phyloP scores from a whole-genome alignment of 1,140 invertebrate genomes.

The Heliconius himera region DNA sequence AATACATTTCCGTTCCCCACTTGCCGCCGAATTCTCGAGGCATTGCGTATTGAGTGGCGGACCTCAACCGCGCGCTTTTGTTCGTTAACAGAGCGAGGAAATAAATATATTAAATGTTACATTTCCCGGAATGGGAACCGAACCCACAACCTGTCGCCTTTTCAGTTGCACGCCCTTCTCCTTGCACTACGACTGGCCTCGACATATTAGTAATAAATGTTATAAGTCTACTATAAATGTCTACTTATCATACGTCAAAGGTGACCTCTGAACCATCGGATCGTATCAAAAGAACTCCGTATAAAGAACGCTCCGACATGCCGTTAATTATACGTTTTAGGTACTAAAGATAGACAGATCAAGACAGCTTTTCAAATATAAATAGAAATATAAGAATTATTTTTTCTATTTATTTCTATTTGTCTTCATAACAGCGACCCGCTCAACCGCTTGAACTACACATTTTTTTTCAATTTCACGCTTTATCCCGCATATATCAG shows the following conservation, averaged over 20 bases:
- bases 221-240: not conserved
- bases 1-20: too few relatives aligned
- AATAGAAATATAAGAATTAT: not conserved
- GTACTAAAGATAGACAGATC: not conserved
- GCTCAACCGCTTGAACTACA: too few relatives aligned
- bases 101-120: too few relatives aligned
- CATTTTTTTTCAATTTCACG: not conserved
- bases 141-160: too few relatives aligned
- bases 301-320: constrained; percentile 7
- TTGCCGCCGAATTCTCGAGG: too few relatives aligned
- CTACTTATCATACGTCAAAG: not conserved
- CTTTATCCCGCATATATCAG: not conserved
- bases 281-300: not conserved
- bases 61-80: too few relatives aligned
- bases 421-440: not conserved
- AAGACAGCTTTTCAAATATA: not conserved
- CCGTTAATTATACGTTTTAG: constrained; percentile 10
- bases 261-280: not conserved
- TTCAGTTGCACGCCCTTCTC: too few relatives aligned
- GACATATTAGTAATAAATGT: too few relatives aligned
- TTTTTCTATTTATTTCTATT: not conserved
- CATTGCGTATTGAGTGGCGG: too few relatives aligned
- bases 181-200: too few relatives aligned
- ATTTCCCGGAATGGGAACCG: too few relatives aligned
- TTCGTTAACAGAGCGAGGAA: too few relatives aligned